Conservation (phyloP, 2,888 invertebrate species). For the Diarsia dahlii region DNA sequence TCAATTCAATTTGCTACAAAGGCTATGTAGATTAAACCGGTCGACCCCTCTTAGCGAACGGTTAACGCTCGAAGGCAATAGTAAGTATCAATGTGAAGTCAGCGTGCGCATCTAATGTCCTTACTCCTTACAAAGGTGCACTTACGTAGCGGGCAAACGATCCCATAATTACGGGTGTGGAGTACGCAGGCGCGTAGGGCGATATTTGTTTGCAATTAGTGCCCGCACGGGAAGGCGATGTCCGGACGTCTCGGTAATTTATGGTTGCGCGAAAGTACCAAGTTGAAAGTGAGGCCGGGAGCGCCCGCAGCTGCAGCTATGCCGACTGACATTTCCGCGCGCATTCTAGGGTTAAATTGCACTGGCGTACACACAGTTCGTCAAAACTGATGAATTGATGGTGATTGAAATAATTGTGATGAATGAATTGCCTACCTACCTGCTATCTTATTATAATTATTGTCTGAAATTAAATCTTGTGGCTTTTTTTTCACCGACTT, state of each 20-base stretch:
- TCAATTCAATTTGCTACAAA: conserved; percentile 61
- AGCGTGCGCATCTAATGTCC: conserved; percentile 71
- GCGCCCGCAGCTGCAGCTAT: conserved; percentile 78
- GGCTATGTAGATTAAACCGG: conserved; percentile 65
- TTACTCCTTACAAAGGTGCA: conserved; percentile 74
- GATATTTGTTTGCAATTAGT: conserved; percentile 86
- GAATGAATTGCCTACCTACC: neutral
- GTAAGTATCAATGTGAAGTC: conserved; percentile 66
- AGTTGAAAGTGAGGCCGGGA: conserved; percentile 68
- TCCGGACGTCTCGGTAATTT: conserved; percentile 80
- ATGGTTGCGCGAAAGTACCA: conserved; percentile 76
- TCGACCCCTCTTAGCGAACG: conserved; percentile 66
- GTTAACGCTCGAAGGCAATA: conserved; percentile 72
- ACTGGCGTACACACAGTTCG: conserved; percentile 41
- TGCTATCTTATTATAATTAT: conserved; percentile 13
- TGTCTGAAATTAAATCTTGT: conserved; percentile 4
- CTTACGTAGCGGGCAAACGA: conserved; percentile 73
- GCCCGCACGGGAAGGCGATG: conserved; percentile 81
- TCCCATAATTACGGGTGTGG: conserved; percentile 78
- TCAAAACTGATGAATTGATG: conserved; percentile 62
- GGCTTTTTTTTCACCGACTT: neutral
- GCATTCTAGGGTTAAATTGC: conserved; percentile 75
- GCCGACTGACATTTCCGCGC: conserved; percentile 83
- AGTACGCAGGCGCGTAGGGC: conserved; percentile 79
- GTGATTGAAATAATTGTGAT: conserved; percentile 58